Conservation (phyloP, 2,113 vertebrate genomes). For the Hemicordylus capensis region DNA sequence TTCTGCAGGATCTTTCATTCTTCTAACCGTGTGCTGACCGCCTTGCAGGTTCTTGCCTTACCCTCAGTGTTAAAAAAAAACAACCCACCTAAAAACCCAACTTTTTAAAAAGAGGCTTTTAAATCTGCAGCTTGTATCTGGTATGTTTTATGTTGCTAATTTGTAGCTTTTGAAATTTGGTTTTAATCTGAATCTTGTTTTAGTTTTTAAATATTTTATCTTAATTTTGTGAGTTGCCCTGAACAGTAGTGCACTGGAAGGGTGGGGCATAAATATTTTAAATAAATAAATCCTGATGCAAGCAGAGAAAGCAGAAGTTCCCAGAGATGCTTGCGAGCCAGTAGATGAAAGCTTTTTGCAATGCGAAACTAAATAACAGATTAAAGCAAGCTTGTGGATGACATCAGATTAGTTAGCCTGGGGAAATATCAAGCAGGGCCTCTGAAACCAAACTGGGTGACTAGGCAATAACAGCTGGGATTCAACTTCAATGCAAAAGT, state of each 20-base stretch:
- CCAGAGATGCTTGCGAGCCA: too few relatives aligned
- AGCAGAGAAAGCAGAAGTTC: neutral
- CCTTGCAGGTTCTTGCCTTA: neutral
- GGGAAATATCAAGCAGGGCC: neutral
- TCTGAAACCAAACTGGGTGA: neutral
- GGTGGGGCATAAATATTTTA: too few relatives aligned
- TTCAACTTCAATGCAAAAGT: neutral
- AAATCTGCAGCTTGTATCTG: too few relatives aligned
- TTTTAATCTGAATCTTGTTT: too few relatives aligned
- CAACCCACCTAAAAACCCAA: too few relatives aligned
- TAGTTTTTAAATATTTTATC: too few relatives aligned
- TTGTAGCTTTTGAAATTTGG: too few relatives aligned
- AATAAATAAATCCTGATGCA: too few relatives aligned
- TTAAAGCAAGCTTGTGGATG: neutral
- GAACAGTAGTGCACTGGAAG: neutral
- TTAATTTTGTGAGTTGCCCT: too few relatives aligned
- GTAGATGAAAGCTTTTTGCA: neutral
- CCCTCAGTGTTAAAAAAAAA: too few relatives aligned
- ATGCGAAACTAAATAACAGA: neutral
- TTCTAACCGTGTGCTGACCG: neutral
- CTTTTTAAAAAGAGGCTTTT: too few relatives aligned
- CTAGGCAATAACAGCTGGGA: neutral
- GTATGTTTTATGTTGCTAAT: too few relatives aligned
- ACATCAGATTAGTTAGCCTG: neutral
- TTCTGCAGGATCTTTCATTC: neutral